Percentiles rank a stretch among this genome's conserved stretches.
These are phyloP conservation scores for Euthynnus affinis DNA, from an alignment of 2,797 vertebrate genomes.

Conservation along the genomic window DNA sequence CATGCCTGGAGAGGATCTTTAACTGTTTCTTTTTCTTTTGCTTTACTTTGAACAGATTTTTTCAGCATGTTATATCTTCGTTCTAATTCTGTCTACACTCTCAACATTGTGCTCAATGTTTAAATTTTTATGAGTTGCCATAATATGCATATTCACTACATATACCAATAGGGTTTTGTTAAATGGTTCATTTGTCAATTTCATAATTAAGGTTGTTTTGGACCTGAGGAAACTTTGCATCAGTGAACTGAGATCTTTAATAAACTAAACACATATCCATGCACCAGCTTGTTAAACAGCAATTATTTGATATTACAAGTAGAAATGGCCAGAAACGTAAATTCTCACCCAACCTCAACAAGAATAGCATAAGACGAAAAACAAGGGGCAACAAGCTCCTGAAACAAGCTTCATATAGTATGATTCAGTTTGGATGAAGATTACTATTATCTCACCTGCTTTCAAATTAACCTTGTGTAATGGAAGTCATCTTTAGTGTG, in stretches of 20 bases:
- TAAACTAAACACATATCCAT: neutral
- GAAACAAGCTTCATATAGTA: too few relatives aligned
- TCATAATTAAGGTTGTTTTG: conserved; percentile 33
- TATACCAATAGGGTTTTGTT: neutral
- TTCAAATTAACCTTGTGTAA: conserved; percentile 15
- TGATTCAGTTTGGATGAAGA: neutral
- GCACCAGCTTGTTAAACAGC: conserved; percentile 1
- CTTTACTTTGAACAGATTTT: too few relatives aligned
- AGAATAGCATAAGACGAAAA: neutral
- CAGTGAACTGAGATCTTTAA: neutral
- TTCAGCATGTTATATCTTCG: neutral
- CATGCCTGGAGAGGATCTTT: too few relatives aligned
- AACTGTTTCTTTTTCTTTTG: too few relatives aligned
- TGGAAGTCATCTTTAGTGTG: conserved; percentile 61
- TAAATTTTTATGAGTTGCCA: neutral
- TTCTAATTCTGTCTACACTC: neutral
- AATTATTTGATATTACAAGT: neutral
- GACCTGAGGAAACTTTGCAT: conserved; percentile 1
- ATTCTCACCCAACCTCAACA: neutral
- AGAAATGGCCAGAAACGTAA: neutral
- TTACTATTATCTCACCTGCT: conserved; percentile 29
- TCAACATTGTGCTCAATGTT: neutral
- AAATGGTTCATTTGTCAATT: neutral
- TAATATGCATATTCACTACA: conserved; percentile 15
- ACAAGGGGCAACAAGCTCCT: neutral